Base-by-base conservation (phyloP, 2,113 vertebrate genomes). In the Istiophorus platypterus region DNA sequence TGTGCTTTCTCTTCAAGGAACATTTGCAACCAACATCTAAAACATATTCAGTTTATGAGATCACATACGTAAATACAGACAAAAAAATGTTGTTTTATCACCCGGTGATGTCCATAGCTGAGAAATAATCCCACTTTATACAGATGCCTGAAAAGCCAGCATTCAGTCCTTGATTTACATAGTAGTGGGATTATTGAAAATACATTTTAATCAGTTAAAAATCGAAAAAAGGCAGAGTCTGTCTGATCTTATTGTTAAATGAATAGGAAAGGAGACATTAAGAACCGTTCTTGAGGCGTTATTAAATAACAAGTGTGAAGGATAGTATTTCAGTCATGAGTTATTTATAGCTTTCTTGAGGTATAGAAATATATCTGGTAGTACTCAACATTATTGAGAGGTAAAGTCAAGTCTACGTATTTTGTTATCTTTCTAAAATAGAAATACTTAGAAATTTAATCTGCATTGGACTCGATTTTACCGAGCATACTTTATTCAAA, bases 1-100 rank as follows among this genome's bases (percentile, higher is more conserved):
- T 61, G 51, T 52, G 61, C 37, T 31, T 81, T 62, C 74, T 73
- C 69, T 72, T 39, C 42, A 45, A 41, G 11, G 3, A 62, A 78
- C 52, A 76, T 73, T 77, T 70, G 37, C 34, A 1, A 68, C 63
- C 3, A 5, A 37, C 62, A 69, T 70, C 47, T 68, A 34, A 52
- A 58, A 57, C 59, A 13, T 4, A 45, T 45, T 45, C 17, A 45
- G 17, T 45, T 13, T 45, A 45, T 45, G 42, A 45, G 42, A 45
- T 49, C 51, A 39, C 22, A 51, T 22, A 45, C 42, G 12, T 3
- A 45, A 17, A 67, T 72, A 66, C 18, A 68, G 2, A 42, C 24
- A 26, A 5, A 31, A 26, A 20, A 59, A 42, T 17, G 2, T 17
- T 45, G 14, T 45, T 52, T n/a, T 41, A 27, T 17, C 41, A 34